phyloP scores from a whole-genome alignment of 2,113 vertebrate genomes.

The Hemiscyllium ocellatum region DNA sequence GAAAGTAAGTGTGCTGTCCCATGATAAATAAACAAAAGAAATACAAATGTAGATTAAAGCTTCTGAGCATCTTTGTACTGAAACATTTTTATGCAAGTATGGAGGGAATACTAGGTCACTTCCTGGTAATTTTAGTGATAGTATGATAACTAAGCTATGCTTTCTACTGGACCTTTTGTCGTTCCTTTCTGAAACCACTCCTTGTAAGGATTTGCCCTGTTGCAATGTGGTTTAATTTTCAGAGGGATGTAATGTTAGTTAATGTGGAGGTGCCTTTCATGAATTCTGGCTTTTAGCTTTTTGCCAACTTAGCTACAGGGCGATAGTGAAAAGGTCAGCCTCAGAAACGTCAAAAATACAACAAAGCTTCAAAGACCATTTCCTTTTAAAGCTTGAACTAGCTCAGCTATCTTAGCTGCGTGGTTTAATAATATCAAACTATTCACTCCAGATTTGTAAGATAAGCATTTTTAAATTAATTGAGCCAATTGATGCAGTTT shows the following conservation, averaged over 20 bases:
- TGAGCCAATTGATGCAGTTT: neutral
- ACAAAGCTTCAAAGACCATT: slow-evolving; percentile 17
- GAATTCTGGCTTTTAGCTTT: neutral
- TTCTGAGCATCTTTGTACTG: neutral
- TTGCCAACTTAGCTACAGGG: neutral
- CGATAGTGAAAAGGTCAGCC: slow-evolving; percentile 16
- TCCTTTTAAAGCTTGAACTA: slow-evolving; percentile 5
- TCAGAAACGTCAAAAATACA: neutral
- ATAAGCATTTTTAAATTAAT: neutral
- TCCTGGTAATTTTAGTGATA: neutral
- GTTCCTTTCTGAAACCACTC: neutral
- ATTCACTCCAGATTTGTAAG: neutral
- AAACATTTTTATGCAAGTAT: neutral
- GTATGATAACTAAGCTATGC: neutral
- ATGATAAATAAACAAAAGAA: neutral
- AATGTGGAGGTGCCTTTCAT: neutral
- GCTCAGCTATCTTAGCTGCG: neutral
- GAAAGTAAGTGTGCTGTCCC: slow-evolving; percentile 66
- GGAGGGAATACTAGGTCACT: neutral
- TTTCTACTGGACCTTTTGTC: neutral
- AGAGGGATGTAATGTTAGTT: neutral
- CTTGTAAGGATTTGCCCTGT: neutral
- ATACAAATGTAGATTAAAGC: neutral
- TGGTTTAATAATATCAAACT: neutral
- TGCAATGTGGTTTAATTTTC: neutral